Evolutionary conservation across 2,888 invertebrate species (phyloP).

Genomic region (Nasonia oneida): DNA sequence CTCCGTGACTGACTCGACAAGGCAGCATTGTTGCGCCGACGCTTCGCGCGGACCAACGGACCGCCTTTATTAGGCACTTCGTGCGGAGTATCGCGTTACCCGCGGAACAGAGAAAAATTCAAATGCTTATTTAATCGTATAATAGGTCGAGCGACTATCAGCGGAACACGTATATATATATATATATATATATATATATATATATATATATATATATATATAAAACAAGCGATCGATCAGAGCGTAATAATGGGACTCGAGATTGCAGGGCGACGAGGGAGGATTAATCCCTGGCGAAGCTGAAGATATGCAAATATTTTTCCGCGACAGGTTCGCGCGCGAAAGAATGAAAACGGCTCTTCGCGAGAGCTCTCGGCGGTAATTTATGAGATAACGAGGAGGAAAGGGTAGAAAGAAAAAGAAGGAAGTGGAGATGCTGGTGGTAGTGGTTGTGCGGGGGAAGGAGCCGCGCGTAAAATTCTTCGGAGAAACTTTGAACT

Average conservation of each 20-base stretch:
- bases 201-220: too few relatives aligned
- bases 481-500: slow-evolving; percentile 77
- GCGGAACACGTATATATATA: too few relatives aligned
- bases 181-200: neutral
- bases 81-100: neutral
- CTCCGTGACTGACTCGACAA: slow-evolving; percentile 1
- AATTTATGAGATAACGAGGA: slow-evolving; percentile 63
- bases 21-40: slow-evolving; percentile 35
- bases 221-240: slow-evolving; percentile 21
- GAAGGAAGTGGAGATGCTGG: neutral
- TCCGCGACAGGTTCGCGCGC: slow-evolving; percentile 4
- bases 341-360: slow-evolving; percentile 52
- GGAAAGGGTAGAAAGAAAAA: slow-evolving; percentile 3
- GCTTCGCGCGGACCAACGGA: slow-evolving; percentile 29
- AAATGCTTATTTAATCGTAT: too few relatives aligned
- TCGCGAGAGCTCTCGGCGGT: slow-evolving; percentile 49
- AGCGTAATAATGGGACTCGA: slow-evolving; percentile 33
- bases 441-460: slow-evolving; percentile 35
- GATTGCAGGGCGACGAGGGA: slow-evolving; percentile 11
- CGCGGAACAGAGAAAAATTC: too few relatives aligned
- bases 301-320: slow-evolving; percentile 62
- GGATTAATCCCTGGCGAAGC: slow-evolving; percentile 57
- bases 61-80: slow-evolving; percentile 57
- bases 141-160: too few relatives aligned
- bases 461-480: slow-evolving; percentile 70